Evolutionary conservation across 2,113 vertebrate genomes (phyloP).

Genomic region (Oreochromis spilurus): DNA sequence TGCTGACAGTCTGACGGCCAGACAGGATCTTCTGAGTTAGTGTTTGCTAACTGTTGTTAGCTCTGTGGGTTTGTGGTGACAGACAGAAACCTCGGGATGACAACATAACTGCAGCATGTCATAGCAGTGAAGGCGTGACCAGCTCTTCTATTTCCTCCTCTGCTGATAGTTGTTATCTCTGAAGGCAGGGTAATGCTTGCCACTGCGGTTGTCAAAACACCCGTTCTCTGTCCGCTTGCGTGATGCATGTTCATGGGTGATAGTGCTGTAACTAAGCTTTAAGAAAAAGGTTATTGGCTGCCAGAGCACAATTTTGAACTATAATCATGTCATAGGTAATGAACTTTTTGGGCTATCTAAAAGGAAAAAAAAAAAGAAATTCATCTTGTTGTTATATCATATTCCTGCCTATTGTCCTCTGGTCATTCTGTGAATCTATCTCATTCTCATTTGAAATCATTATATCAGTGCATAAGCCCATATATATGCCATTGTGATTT

Average conservation of each 20-base stretch:
- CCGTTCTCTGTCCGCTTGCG: slow-evolving; percentile 18
- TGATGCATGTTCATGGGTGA: slow-evolving; percentile 14
- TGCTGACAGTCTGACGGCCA: slow-evolving; percentile 3
- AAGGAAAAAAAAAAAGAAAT: background rate
- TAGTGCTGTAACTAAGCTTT: slow-evolving; percentile 1
- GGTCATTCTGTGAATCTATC: background rate
- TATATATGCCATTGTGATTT: slow-evolving; percentile 64
- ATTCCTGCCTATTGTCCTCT: background rate
- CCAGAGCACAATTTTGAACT: background rate
- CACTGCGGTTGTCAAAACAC: slow-evolving; percentile 42
- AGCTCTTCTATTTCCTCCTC: slow-evolving; percentile 14
- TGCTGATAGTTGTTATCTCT: slow-evolving; percentile 63
- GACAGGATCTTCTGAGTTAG: background rate
- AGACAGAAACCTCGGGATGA: slow-evolving; percentile 32
- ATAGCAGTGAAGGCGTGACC: slow-evolving; percentile 38
- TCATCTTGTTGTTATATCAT: slow-evolving; percentile 24
- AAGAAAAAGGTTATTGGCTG: background rate
- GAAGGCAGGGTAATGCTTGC: slow-evolving; percentile 27
- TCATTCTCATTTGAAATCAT: slow-evolving; percentile 33
- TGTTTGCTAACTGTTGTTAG: slow-evolving; percentile 27
- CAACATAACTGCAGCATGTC: slow-evolving; percentile 27
- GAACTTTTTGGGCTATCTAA: background rate
- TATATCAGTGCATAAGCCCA: slow-evolving; percentile 46
- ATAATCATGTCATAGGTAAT: background rate
- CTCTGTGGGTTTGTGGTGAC: slow-evolving; percentile 8